Base-by-base conservation (phyloP, 2,113 vertebrate genomes). In the Halcyon senegalensis region DNA sequence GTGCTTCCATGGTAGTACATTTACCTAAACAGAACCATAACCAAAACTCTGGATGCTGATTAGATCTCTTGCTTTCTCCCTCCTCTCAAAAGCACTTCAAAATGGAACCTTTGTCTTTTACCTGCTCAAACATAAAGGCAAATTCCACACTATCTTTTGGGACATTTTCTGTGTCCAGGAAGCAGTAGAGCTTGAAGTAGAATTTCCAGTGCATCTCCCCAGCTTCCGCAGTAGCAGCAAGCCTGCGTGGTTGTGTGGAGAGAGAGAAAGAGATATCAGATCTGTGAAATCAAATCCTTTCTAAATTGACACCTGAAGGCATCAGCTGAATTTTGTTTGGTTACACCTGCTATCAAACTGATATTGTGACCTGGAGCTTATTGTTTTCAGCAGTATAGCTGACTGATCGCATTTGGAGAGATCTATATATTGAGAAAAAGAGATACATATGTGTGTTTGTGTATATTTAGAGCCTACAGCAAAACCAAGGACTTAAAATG, bases 151-250 rank as follows among this genome's bases (percentile, higher is more conserved):
- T 99, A 94, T 99, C 99, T 95, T 98, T 98, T 30, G 99, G 99
- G 77, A 99, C 99, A 0, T 97, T 98, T 87, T 99, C 98, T 0
- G 99, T 99, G 97, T 99, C 99, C 95, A 99, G 76, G 98, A 99
- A 99, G 96, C 99, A 99, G 97, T 99, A 99, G 33, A 99, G 99
- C 85, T 99, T 99, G 97, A 99, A 99, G 97, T 99, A 99, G 95
- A 99, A 99, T 94, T 98, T 99, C 99, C 99, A 99, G 24, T 97
- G 98, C 11, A 95, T 93, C 77, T 98, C 98, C 25, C 97, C 96
- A 20, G 93, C 97, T 27, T 99, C 99, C 8, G 98, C 97, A 35
- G 97, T 96, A 51, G 98, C 98, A 33, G 98, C 97, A 35, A 99
- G 97, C 87, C 99, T 99, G 88, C 30, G 73, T 0, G 0, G 9